A percentile compares a stretch with the other conserved stretches of the same genome.
Evolutionary conservation across 2,797 vertebrate species (phyloP).

Genomic region (Buceros bicornis): DNA sequence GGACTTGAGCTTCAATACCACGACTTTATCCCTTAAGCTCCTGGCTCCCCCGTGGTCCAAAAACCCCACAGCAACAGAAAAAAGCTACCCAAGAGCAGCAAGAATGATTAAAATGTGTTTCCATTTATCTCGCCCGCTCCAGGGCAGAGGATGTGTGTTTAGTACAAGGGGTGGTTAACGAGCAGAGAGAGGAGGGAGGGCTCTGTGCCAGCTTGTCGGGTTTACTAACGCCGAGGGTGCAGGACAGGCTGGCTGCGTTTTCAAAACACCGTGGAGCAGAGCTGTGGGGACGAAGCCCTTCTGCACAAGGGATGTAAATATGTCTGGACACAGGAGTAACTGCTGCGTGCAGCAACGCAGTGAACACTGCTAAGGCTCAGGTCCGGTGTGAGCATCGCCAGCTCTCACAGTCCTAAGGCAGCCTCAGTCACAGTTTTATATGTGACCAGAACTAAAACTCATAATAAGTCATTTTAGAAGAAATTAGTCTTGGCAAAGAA

Average conservation of each 20-base stretch:
- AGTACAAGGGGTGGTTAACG: neutral
- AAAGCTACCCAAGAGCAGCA: neutral
- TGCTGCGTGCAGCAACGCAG: neutral
- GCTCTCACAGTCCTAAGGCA: neutral
- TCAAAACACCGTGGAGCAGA: neutral
- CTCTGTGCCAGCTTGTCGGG: neutral
- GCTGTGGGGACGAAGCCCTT: neutral
- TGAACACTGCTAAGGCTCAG: neutral
- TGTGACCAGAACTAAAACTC: neutral
- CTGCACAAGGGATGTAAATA: neutral
- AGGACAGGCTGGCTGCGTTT: fast-evolving
- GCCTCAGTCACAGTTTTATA: neutral
- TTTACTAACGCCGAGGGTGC: neutral
- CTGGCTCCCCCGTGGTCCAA: neutral
- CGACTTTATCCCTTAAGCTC: neutral
- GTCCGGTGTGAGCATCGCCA: neutral
- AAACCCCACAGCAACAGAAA: neutral
- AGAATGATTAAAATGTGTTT: slow-evolving; percentile 20
- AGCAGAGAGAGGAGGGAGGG: neutral
- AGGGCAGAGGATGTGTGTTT: neutral
- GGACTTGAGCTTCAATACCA: neutral
- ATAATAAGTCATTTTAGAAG: neutral
- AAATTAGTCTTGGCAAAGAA: neutral
- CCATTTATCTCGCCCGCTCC: neutral
- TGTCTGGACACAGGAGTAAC: neutral